Base-by-base conservation (phyloP, 2,797 vertebrate species). In the Anisognathus igniventris region DNA sequence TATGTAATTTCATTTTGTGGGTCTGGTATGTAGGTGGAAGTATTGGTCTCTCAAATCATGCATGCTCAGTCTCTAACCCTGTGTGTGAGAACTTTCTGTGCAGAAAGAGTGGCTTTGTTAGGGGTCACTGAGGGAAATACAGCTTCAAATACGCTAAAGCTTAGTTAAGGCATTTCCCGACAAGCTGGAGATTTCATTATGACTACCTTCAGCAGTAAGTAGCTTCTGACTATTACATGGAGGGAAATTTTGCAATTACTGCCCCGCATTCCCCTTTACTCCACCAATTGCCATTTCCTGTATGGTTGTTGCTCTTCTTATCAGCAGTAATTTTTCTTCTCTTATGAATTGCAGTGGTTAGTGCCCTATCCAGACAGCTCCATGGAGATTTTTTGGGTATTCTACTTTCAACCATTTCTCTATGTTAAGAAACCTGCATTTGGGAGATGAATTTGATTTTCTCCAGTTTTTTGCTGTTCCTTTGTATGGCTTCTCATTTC, bases 21-120 rank as follows among this genome's bases (percentile, higher is more conserved):
- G 23, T 44, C 14, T 86, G 66, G 14, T 80, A 24, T 56, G 15
- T 62, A 35, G 8, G 24, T 53, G 31, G 58, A 51, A n/a, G 33
- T 39, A 35, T 6, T 66, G 57, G 15, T 76, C 53, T 88, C 22
- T 67, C 54, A 72, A 90, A 45, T 70, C 19, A 9, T 25, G 25
- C 28, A 17, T 0, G 0, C 35, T 68, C 0, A 0, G 7, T 78
- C 33, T 85, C 40, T 80, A 45, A 27, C 22, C 72, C 24, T 1
- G 0, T 31, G 23, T 27, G 10, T 61, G 25, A 74, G 57, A 91
- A 65, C 11, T 51, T 81, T 62, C 33, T n/a, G 0, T 35, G 33
- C 23, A 51, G 30, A 40, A 31, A 40, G 70, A 72, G n/a, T 56
- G 28, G 19, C 47, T 84, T 88, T 13, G 16, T 28, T 60, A 58